Base-by-base conservation (phyloP, 2,113 vertebrate genomes). In the Entomyzon cyanotis region DNA sequence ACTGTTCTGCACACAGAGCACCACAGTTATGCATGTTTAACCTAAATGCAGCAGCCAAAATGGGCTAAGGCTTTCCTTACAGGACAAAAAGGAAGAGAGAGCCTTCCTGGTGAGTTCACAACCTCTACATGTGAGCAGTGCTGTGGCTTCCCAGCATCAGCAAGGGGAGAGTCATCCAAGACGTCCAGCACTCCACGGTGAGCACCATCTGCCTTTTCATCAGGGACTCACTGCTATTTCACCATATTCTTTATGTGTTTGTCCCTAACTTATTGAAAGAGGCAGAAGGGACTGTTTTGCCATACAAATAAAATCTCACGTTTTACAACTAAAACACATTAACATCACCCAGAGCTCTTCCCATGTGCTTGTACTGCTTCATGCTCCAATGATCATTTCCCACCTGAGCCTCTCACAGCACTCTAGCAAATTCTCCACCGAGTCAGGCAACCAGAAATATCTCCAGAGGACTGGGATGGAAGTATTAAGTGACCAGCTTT, bases 261-360 rank as follows among this genome's bases (percentile, higher is more conserved):
- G 5, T 22, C 62, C 46, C 41, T 58, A 79, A 35, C 23, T 41
- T 67, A 31, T 1, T 75, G 49, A 42, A 68, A 71, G 53, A 27
- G 21, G 28, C 37, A 91, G 42, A 84, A 94, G 12, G 47, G 20
- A 42, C 30, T 63, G 22, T 39, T 84, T 68, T 50, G 5, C 22
- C 15, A 62, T 10, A 7, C 17, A 74, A 39, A 52, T 35, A 9
- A 56, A 50, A 28, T 30, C 25, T 58, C 7, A 5, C 0, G 0
- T 65, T 93, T 41, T 73, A 24, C 0, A 0, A 23, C 49, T 46
- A 39, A 67, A 87, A 59, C 0, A 0, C 3, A 5, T n/a, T 44
- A 89, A 41, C 8, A 21, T 56, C 31, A 21, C 21, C 11, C 49
- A 37, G 60, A 56, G 30, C 52, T 64, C 46, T 82, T 68, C 37